Evolutionary conservation across 2,888 invertebrate species (phyloP).

Genomic region (Lithosia quadra): DNA sequence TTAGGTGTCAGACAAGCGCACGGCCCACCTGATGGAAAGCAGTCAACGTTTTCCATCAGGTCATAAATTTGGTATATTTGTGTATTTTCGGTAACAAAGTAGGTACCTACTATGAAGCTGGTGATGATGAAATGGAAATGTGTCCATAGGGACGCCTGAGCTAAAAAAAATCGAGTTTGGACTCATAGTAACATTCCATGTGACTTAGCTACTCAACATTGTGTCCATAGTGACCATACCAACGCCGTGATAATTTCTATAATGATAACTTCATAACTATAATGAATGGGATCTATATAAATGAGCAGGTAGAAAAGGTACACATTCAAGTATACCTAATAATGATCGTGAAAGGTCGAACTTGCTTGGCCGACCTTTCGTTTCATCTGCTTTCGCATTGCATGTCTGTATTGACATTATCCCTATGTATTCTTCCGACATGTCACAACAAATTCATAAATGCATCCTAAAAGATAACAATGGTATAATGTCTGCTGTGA

Average conservation of each 20-base stretch:
- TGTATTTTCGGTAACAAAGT: too few species aligned
- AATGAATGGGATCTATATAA: background rate
- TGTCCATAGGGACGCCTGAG: too few species aligned
- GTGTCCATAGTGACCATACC: background rate
- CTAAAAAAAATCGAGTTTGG: too few species aligned
- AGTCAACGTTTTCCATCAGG: too few species aligned
- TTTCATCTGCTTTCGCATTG: conserved; percentile 43
- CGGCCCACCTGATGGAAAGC: too few species aligned
- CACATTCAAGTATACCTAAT: conserved; percentile 23
- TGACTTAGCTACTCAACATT: background rate
- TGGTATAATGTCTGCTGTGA: background rate
- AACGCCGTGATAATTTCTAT: too few species aligned
- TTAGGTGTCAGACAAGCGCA: too few species aligned
- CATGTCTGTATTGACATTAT: conserved; percentile 37
- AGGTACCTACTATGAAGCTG: too few species aligned
- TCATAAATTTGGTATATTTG: too few species aligned
- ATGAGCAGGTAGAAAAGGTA: conserved; percentile 15
- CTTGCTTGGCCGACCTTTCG: conserved; percentile 42
- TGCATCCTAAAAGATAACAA: background rate
- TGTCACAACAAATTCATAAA: conserved; percentile 12
- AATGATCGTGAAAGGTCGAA: conserved; percentile 46
- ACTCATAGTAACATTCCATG: background rate
- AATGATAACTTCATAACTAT: background rate
- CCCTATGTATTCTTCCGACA: conserved; percentile 27
- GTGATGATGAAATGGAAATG: too few species aligned